phyloP scores from a whole-genome alignment of 2,797 vertebrate species.

The Melanotaenia trifasciata region DNA sequence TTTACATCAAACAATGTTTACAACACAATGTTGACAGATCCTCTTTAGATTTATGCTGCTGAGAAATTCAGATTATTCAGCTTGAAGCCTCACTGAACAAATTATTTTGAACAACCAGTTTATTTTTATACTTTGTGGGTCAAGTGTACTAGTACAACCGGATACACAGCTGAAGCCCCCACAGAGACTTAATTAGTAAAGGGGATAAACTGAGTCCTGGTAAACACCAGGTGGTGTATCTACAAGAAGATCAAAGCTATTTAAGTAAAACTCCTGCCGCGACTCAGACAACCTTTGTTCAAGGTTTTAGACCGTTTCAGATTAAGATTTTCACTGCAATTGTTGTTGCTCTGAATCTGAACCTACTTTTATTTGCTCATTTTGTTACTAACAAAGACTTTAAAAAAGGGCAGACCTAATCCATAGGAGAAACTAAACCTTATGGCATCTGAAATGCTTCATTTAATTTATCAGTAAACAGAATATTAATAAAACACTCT shows the following conservation, averaged over 20 bases:
- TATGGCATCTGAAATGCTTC: not conserved
- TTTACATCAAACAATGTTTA: not conserved
- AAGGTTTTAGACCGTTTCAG: conserved; percentile 22
- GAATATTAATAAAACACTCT: too few relatives aligned
- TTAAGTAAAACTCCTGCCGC: conserved; percentile 40
- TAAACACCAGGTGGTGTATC: conserved; percentile 18
- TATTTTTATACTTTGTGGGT: conserved; percentile 47
- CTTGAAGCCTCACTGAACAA: not conserved
- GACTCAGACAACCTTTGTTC: not conserved
- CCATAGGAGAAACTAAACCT: not conserved
- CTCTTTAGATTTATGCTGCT: not conserved
- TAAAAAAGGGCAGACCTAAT: not conserved
- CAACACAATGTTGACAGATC: not conserved
- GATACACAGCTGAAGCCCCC: conserved; percentile 24
- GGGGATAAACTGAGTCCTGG: conserved; percentile 19
- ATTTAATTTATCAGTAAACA: not conserved
- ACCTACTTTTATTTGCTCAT: not conserved
- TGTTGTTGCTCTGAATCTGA: not conserved
- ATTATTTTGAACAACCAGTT: conserved; percentile 18
- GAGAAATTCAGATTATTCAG: not conserved
- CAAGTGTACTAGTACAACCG: conserved; percentile 13
- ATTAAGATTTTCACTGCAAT: conserved; percentile 1
- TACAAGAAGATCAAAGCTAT: conserved; percentile 24
- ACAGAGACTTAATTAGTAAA: conserved; percentile 45
- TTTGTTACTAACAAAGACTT: not conserved